Evolutionary conservation across 2,113 vertebrate genomes (phyloP).

Genomic region (Hypocryptadius cinnamomeus): DNA sequence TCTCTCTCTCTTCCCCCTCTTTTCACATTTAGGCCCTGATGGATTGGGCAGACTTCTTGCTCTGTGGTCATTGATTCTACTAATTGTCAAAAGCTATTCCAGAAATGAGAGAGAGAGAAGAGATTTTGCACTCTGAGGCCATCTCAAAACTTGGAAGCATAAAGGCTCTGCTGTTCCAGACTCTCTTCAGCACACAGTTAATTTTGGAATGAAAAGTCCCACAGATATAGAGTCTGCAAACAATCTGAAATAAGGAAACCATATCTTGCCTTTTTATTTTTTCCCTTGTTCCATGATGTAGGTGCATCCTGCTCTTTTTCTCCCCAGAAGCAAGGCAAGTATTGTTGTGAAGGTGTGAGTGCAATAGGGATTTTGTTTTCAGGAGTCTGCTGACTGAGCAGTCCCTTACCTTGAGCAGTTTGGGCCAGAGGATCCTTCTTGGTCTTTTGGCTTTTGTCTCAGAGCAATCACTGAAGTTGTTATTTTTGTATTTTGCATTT

Average conservation of each 20-base stretch:
- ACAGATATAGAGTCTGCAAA: background rate
- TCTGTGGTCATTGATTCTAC: conserved; percentile 18
- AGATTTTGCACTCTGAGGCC: background rate
- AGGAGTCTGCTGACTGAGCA: background rate
- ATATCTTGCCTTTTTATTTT: background rate
- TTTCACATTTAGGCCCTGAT: conserved; percentile 32
- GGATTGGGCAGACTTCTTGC: conserved; percentile 13
- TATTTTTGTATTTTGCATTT: background rate
- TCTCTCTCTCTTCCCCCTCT: background rate
- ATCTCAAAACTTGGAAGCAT: conserved; percentile 8
- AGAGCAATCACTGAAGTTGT: background rate
- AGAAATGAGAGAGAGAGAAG: background rate
- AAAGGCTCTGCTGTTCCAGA: conserved; percentile 14
- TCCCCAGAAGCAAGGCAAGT: background rate
- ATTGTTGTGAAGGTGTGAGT: background rate
- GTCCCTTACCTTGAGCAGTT: background rate
- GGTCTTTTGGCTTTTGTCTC: background rate
- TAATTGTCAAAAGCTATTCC: conserved; percentile 39
- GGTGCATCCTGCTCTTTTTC: background rate
- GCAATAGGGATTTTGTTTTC: background rate
- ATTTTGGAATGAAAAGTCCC: conserved; percentile 8
- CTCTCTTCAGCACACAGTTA: conserved; percentile 1
- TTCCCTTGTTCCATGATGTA: background rate
- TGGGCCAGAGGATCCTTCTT: background rate
- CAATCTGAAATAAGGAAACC: background rate